A percentile compares a stretch with the other conserved stretches of the same genome.
Evolutionary conservation across 2,888 invertebrate species (phyloP).

Genomic region (Molorchus minor): DNA sequence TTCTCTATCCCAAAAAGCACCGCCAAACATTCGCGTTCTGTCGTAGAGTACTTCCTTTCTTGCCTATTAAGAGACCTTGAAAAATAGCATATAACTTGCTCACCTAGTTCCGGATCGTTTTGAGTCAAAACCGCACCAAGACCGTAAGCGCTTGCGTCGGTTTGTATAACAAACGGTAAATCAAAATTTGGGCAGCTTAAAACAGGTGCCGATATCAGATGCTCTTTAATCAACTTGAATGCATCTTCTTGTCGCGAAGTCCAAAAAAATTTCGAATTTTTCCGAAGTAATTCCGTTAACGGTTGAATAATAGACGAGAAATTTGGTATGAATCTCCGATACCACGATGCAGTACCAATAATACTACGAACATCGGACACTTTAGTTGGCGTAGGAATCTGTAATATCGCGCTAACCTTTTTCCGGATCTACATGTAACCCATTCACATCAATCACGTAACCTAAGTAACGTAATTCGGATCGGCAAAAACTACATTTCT

Average conservation of each 20-base stretch:
- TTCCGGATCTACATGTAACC: too few species aligned
- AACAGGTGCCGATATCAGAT: slow-evolving; percentile 38
- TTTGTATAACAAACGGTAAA: slow-evolving; percentile 1
- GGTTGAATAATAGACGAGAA: slow-evolving; percentile 27
- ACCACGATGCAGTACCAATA: too few species aligned
- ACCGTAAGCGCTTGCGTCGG: slow-evolving; percentile 34
- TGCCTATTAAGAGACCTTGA: slow-evolving; percentile 27
- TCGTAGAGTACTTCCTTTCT: slow-evolving; percentile 32
- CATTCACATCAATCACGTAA: too few species aligned
- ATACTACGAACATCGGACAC: too few species aligned
- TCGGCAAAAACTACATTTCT: too few species aligned
- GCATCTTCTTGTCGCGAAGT: slow-evolving; percentile 30
- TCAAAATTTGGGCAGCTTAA: slow-evolving; percentile 39
- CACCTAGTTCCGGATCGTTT: slow-evolving; percentile 26
- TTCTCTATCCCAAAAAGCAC: slow-evolving; percentile 38
- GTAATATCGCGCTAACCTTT: too few species aligned
- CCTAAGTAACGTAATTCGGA: too few species aligned
- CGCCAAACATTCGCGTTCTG: slow-evolving; percentile 35
- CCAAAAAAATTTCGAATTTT: slow-evolving; percentile 31
- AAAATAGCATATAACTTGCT: slow-evolving; percentile 36
- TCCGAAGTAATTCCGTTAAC: slow-evolving; percentile 29
- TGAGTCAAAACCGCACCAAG: slow-evolving; percentile 39
- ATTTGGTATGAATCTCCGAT: slow-evolving; percentile 34
- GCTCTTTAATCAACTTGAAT: slow-evolving; percentile 33
- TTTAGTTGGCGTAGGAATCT: too few species aligned